Evolutionary conservation across 2,888 invertebrate genomes (phyloP).

Genomic region (Drosophila borborema): DNA sequence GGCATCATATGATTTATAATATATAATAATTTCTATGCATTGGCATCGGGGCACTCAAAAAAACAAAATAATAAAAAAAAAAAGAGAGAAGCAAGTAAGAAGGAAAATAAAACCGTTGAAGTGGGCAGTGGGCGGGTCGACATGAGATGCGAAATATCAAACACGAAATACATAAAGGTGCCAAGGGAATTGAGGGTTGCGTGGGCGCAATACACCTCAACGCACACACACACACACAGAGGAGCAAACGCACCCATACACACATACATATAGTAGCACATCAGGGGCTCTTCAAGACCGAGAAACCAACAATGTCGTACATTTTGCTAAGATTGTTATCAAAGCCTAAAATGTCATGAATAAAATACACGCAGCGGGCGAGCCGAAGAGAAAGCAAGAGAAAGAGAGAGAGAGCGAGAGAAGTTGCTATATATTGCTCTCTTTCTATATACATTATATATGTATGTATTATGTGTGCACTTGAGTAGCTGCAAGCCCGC

Average conservation of each 20-base stretch:
- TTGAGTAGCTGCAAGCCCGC: conserved; percentile 24
- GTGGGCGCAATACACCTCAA: conserved; percentile 16
- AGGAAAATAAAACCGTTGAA: conserved; percentile 28
- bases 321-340: conserved; percentile 76
- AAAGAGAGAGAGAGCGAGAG: neutral
- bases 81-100: neutral
- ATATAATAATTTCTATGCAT: conserved; percentile 73
- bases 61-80: neutral
- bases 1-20: conserved; percentile 77
- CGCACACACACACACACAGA: neutral
- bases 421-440: conserved; percentile 7
- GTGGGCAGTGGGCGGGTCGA: conserved; percentile 40
- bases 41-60: conserved; percentile 43
- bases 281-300: conserved; percentile 47
- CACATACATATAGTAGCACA: conserved; percentile 12
- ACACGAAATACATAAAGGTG: conserved; percentile 60
- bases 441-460: neutral
- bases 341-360: conserved; percentile 75
- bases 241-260: neutral
- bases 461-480: conserved; percentile 14
- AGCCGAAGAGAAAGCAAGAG: neutral
- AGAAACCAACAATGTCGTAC: conserved; percentile 71
- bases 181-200: conserved; percentile 42
- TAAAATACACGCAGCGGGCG: conserved; percentile 52
- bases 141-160: conserved; percentile 42